Percentiles rank a stretch among this genome's conserved stretches.
phyloP scores from a whole-genome alignment of 2,888 invertebrate species.

The Nysson spinosus region DNA sequence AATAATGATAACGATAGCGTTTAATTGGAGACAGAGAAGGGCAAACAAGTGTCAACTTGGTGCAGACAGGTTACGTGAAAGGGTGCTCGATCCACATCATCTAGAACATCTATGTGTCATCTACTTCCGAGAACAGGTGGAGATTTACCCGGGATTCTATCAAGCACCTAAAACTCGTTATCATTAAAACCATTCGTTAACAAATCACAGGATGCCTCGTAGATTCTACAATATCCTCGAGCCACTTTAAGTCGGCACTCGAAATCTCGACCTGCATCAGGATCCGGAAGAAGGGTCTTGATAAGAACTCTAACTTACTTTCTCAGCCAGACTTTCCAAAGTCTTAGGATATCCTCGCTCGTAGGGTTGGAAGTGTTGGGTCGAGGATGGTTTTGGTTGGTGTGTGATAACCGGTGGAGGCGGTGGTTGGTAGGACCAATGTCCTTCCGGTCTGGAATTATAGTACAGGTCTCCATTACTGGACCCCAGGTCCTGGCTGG shows the following conservation, averaged over 20 bases:
- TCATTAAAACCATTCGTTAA: no score
- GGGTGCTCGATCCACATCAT: constrained; percentile 76
- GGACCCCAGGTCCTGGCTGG: constrained; percentile 77
- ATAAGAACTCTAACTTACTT: constrained; percentile 76
- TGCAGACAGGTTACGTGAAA: constrained; percentile 75
- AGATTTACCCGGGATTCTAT: no score
- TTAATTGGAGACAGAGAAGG: constrained; percentile 55
- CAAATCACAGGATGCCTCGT: no score
- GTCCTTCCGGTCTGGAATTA: constrained; percentile 83
- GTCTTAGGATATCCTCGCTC: constrained; percentile 93
- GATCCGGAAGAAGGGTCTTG: neutral
- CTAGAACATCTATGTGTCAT: constrained; percentile 73
- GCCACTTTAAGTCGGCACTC: neutral
- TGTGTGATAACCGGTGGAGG: constrained; percentile 92
- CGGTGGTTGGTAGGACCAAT: constrained; percentile 85
- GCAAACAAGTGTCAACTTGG: constrained; percentile 66
- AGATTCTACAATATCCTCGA: no score
- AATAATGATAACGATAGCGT: constrained; percentile 47
- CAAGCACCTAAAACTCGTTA: no score
- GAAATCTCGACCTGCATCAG: constrained; percentile 40
- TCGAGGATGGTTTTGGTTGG: constrained; percentile 87
- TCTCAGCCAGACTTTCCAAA: constrained; percentile 93
- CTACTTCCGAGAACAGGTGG: constrained; percentile 43
- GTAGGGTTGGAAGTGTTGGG: constrained; percentile 92
- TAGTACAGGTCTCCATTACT: constrained; percentile 88